Conservation (phyloP, 2,888 invertebrate genomes). For the Andricus quercusramuli region DNA sequence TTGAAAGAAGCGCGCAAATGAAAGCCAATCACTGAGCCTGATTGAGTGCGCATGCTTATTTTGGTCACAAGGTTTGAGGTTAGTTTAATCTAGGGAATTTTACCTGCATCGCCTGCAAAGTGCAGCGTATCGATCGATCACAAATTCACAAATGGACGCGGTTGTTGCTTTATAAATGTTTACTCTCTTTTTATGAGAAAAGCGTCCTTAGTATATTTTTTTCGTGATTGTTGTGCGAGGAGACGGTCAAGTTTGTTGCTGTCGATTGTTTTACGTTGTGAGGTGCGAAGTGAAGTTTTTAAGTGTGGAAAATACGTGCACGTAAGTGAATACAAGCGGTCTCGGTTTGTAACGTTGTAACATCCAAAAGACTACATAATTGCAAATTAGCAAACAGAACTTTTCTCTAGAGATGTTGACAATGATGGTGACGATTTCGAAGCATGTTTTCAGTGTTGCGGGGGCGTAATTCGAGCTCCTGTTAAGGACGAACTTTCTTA, state of each 20-base stretch:
- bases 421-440: slow-evolving; percentile 24
- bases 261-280: slow-evolving; percentile 56
- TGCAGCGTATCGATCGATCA: slow-evolving; percentile 24
- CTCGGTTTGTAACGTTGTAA: slow-evolving; percentile 63
- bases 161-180: slow-evolving; percentile 1
- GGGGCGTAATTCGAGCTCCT: slow-evolving; percentile 18
- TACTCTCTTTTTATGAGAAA: background rate
- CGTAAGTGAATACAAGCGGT: slow-evolving; percentile 73
- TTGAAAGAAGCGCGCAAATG: background rate
- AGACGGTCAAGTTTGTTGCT: background rate
- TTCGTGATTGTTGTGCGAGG: slow-evolving; percentile 21
- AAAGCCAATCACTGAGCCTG: background rate
- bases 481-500: slow-evolving; percentile 30
- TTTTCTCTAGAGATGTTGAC: slow-evolving; percentile 37
- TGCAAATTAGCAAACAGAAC: slow-evolving; percentile 33
- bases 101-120: background rate
- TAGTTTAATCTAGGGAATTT: background rate
- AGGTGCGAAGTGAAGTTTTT: slow-evolving; percentile 70
- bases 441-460: slow-evolving; percentile 35
- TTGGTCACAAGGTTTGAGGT: background rate
- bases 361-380: slow-evolving; percentile 58
- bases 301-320: slow-evolving; percentile 70
- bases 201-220: background rate
- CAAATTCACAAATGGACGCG: slow-evolving; percentile 26
- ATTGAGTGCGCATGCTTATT: background rate